phyloP scores from a whole-genome alignment of 2,888 invertebrate genomes.

The Psylliodes chrysocephalus region DNA sequence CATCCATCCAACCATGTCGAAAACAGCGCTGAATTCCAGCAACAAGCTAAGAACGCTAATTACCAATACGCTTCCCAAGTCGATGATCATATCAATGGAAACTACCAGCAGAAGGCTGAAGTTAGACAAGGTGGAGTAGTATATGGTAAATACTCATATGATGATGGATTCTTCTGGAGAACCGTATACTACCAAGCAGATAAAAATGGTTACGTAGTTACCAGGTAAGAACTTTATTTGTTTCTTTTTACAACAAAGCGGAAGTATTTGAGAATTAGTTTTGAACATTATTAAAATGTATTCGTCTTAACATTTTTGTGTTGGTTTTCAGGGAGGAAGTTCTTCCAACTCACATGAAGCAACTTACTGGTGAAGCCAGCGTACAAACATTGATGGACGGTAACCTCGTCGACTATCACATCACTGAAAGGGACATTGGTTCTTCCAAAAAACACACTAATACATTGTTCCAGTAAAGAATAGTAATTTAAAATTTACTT shows the following conservation, averaged over 20 bases:
- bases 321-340: constrained; percentile 58
- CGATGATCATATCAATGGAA: constrained; percentile 62
- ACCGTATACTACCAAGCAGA: constrained; percentile 70
- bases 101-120: constrained; percentile 60
- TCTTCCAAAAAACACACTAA: neutral
- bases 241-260: neutral
- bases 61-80: constrained; percentile 63
- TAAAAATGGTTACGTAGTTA: constrained; percentile 69
- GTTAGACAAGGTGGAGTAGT: constrained; percentile 61
- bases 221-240: constrained; percentile 62
- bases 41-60: constrained; percentile 54
- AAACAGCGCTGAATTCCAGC: constrained; percentile 5
- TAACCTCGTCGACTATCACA: constrained; percentile 58
- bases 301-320: neutral
- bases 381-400: constrained; percentile 59
- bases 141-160: constrained; percentile 68
- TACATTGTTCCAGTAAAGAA: neutral
- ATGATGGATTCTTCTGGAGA: constrained; percentile 68
- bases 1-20: neutral
- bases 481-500: neutral
- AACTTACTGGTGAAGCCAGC: constrained; percentile 61
- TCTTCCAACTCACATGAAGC: constrained; percentile 61
- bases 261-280: too few species aligned
- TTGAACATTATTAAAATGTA: too few species aligned
- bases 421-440: constrained; percentile 57